Evolutionary conservation across 2,888 invertebrate genomes (phyloP), one percentile per base, ranked within the genome.

Genomic region (Agonopterix arenella): DNA sequence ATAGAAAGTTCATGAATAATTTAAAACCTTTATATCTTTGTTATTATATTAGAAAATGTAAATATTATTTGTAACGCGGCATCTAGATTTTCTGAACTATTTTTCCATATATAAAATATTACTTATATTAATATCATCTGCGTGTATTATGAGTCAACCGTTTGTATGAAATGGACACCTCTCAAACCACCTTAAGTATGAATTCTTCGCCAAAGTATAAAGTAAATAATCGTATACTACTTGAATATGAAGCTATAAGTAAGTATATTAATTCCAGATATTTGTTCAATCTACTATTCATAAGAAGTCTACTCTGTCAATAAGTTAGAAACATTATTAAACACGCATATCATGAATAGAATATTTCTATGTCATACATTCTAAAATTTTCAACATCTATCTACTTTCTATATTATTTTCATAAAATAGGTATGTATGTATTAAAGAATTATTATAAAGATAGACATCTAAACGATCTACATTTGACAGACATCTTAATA

Each of bases 341-440:
- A 54, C 53, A 59, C 51, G 53, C 51, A 70, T 70, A 62, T 65
- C 59, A 61, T 65, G 59, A 61, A 66, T 68, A 65, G 53, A 57
- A 59, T 62, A 64, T 59, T 68, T 67, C 59, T 64, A 65, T 57
- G 56, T 56, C 55, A 59, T 62, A 63, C 60, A 60, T 57, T 73
- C 72, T 80, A 76, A 70, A 75, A 70, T 72, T 73, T 70, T 71
- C 76, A 86, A 85, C 82, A 71, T 79, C 77, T 80, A 82, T 73
- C 80, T 84, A 80, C 73, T 61, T 47, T 63, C 70, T 77, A 78
- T 62, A 61, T 58, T 64, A 62, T 69, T 61, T 59, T 68, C 66
- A 66, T 66, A 71, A 73, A 74, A 69, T 72, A 75, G 62, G 64
- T 57, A 59, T 38, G 60, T 64, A 68, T 57, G 60, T 28, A 28